Conservation (phyloP, 2,113 vertebrate genomes). For the Tenebrosternarchus preto region DNA sequence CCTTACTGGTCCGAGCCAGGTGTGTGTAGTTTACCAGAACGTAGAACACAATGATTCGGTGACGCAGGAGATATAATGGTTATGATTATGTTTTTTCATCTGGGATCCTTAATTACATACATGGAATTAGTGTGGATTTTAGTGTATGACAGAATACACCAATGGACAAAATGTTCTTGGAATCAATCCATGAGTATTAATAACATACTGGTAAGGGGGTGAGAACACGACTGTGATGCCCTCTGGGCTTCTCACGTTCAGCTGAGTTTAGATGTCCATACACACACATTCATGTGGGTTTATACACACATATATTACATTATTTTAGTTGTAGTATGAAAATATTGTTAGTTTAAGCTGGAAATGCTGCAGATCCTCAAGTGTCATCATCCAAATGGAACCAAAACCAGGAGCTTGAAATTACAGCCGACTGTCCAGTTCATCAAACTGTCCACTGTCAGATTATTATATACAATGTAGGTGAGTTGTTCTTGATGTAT, state of each 20-base stretch:
- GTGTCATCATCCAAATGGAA: not conserved
- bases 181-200: slow-evolving; percentile 11
- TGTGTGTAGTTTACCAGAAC: no score
- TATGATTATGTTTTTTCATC: not conserved
- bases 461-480: no score
- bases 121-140: not conserved
- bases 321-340: no score
- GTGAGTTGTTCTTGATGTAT: no score
- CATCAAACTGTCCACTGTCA: not conserved
- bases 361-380: not conserved
- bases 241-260: no score
- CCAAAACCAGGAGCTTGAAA: not conserved
- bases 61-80: no score
- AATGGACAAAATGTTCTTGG: not conserved
- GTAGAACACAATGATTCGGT: no score
- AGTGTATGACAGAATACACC: not conserved
- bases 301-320: no score
- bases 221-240: not conserved
- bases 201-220: not conserved
- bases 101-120: not conserved
- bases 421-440: no score
- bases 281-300: no score
- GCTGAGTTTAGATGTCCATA: no score
- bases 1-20: no score
- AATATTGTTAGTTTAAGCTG: not conserved